Evolutionary conservation across 2,113 vertebrate species (phyloP).

Genomic region (Ursus arctos): DNA sequence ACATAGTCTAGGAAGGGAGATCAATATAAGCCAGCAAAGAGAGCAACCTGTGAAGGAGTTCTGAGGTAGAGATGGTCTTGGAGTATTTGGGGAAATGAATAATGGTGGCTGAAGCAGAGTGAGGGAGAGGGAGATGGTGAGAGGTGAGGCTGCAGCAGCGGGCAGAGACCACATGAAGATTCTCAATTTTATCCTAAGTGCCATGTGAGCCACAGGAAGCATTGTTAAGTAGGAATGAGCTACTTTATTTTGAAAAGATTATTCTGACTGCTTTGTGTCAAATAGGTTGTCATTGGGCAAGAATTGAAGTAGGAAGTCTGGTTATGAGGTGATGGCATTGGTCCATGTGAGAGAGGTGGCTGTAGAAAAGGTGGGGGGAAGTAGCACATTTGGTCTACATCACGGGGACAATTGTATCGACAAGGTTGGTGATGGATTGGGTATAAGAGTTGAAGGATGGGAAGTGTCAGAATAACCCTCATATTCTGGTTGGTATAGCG

Average conservation of each 20-base stretch:
- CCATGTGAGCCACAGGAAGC: background rate
- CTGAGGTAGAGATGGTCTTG: background rate
- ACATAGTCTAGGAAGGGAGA: background rate
- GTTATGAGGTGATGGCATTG: background rate
- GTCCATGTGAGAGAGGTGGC: background rate
- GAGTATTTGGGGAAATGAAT: background rate
- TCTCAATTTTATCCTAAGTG: background rate
- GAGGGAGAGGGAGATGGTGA: background rate
- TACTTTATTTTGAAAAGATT: conserved; percentile 39
- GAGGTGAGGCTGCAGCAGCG: background rate
- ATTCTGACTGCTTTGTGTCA: background rate
- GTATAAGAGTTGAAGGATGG: background rate
- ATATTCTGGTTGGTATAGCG: background rate
- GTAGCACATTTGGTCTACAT: background rate
- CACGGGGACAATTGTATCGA: background rate
- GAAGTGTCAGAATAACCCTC: background rate
- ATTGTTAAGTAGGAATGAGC: background rate
- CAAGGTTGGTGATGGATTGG: background rate
- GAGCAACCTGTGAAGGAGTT: background rate
- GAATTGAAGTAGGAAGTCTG: background rate
- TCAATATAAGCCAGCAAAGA: background rate
- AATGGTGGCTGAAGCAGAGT: background rate
- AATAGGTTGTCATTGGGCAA: background rate
- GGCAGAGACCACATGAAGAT: background rate
- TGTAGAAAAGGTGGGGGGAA: background rate